Conservation (phyloP, 1,140 invertebrate species). For the Lycorma delicatula region DNA sequence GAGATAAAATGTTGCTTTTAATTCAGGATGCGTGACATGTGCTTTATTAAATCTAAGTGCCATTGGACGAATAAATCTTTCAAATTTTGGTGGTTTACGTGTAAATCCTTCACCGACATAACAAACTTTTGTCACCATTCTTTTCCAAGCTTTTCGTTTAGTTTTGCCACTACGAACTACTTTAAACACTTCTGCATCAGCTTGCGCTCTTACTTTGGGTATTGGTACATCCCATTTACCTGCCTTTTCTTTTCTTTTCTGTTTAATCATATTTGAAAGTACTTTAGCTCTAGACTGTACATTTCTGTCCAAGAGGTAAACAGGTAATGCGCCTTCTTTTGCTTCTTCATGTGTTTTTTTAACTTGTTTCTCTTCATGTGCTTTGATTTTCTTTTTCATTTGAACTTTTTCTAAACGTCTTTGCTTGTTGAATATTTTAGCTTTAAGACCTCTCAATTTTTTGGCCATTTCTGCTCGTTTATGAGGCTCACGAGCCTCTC, state of each 20-base stretch:
- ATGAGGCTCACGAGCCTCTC: slow-evolving; percentile 86
- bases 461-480: slow-evolving; percentile 83
- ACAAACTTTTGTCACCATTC: slow-evolving; percentile 98
- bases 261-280: slow-evolving; percentile 98
- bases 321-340: slow-evolving; percentile 90
- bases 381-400: slow-evolving; percentile 96
- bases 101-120: slow-evolving; percentile 98
- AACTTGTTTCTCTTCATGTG: slow-evolving; percentile 81
- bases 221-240: slow-evolving; percentile 99
- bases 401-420: slow-evolving; percentile 97
- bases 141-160: slow-evolving; percentile 95
- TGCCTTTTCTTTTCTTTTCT: slow-evolving; percentile 99
- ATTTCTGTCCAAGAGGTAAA: slow-evolving; percentile 94
- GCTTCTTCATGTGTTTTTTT: slow-evolving; percentile 54
- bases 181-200: slow-evolving; percentile 97
- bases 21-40: slow-evolving; percentile 97
- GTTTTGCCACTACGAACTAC: slow-evolving; percentile 84
- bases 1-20: slow-evolving; percentile 97
- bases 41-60: slow-evolving; percentile 92
- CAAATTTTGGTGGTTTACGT: slow-evolving; percentile 98
- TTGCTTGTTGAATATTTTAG: slow-evolving; percentile 96
- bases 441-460: slow-evolving; percentile 90
- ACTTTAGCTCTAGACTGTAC: slow-evolving; percentile 90
- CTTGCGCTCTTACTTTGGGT: slow-evolving; percentile 94
- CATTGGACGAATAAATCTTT: slow-evolving; percentile 98